Base-by-base conservation (phyloP, 2,797 vertebrate genomes). In the Sciaenops ocellatus region DNA sequence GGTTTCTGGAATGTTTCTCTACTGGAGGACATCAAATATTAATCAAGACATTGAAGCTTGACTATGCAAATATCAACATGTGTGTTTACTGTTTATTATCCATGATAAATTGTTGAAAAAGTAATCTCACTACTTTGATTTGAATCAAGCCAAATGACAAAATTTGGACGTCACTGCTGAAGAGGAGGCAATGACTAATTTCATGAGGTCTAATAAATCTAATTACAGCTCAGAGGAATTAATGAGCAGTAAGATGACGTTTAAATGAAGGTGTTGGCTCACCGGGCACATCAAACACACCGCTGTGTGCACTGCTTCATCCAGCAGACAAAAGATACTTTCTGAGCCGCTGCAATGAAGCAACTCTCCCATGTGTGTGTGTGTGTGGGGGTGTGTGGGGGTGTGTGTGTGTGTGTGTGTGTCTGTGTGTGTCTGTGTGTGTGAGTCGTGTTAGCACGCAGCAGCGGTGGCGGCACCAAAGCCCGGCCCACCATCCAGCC, bases 401-500 rank as follows among this genome's bases (percentile, higher is more conserved):
- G 63, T 5, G 34, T 80, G 73, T 72, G 63, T 61, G 16, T 55
- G 18, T 66, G 11, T 50, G 63, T 17, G 2, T 76, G 59, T 70
- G 56, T 15, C 4, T 79, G 72, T 79, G 44, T 60, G 30, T 51
- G 38, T 56, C 17, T 70, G 11, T 50, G 62, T 69, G 77, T 51
- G 74, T 78, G 78, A 79, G 71, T 75, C 76, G 82, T 52, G 68
- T 69, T 56, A 78, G 69, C 69, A 79, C 18, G 13, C 66, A 8
- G 54, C 26, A 22, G 46, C 11, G 28, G 67, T 20, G 0, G 67
- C 44, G 9, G 62, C 64, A 52, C 44, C 47, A 17, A 76, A 71
- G 82, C 77, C 85, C 70, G 28, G 81, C 90, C 86, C 86, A 78
- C 87, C 86, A 80, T 66, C 81, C 85, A 79, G 75, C 80, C 88